A percentile compares a stretch with the other conserved stretches of the same genome.
phyloP scores from a whole-genome alignment of 2,113 vertebrate species.

The Turnix velox region DNA sequence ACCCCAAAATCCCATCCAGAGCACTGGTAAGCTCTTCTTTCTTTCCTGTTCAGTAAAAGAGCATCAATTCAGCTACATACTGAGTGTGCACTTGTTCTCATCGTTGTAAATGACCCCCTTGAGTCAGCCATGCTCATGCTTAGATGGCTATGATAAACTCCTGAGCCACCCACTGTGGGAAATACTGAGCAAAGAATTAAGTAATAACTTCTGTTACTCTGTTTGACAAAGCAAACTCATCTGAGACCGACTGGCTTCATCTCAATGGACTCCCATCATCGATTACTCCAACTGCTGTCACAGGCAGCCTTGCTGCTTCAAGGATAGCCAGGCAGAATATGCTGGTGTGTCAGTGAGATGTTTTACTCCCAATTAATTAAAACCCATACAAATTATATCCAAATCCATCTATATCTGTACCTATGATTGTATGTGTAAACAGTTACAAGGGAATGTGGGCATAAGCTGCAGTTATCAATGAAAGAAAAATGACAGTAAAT shows the following conservation, averaged over 20 bases:
- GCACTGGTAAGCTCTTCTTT: no score
- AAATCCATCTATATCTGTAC: neutral
- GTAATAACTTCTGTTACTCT: neutral
- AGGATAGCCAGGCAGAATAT: neutral
- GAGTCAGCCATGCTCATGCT: accelerated
- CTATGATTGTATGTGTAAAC: neutral
- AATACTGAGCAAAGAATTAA: neutral
- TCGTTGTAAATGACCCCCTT: neutral
- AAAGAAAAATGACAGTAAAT: neutral
- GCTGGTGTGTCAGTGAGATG: neutral
- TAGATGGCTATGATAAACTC: accelerated
- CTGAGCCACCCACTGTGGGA: neutral
- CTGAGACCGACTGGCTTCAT: neutral
- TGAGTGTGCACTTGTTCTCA: accelerated
- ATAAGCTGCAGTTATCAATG: neutral
- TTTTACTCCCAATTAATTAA: constrained; percentile 22
- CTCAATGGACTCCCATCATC: neutral
- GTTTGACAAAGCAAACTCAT: neutral
- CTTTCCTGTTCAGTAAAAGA: neutral
- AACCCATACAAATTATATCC: neutral
- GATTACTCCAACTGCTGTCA: neutral
- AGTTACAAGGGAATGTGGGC: neutral
- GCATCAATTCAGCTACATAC: neutral
- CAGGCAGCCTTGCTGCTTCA: neutral
- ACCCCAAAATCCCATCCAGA: no score